These are phyloP conservation scores for Teinopalpus imperialis DNA, from an alignment of 2,888 invertebrate species.

Conservation along the genomic window DNA sequence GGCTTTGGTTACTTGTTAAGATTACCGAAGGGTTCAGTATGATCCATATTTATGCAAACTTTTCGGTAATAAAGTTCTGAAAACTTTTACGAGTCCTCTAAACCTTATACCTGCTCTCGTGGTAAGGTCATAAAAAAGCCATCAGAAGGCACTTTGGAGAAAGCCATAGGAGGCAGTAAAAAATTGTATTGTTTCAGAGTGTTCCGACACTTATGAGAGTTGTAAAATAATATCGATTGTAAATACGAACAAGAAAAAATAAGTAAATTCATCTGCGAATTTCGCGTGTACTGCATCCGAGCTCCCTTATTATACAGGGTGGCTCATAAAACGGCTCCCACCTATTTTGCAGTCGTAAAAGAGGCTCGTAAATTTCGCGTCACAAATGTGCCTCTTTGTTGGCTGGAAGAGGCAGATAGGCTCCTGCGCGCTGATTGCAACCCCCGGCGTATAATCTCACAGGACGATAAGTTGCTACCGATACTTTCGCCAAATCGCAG, in stretches of 20 bases:
- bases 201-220: slow-evolving; percentile 3
- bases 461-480: slow-evolving; percentile 49
- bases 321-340: slow-evolving; percentile 66
- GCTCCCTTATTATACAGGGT: slow-evolving; percentile 60
- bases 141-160: slow-evolving; percentile 2
- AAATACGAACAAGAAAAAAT: slow-evolving; percentile 8
- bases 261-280: slow-evolving; percentile 7
- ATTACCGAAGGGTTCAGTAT: too few relatives aligned
- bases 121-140: slow-evolving; percentile 16
- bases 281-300: not conserved
- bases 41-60: too few relatives aligned
- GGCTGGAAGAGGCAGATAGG: slow-evolving; percentile 49
- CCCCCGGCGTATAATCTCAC: slow-evolving; percentile 44
- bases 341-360: slow-evolving; percentile 78
- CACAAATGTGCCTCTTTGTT: slow-evolving; percentile 72
- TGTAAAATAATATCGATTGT: slow-evolving; percentile 21
- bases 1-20: too few relatives aligned
- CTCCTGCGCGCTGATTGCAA: slow-evolving; percentile 35
- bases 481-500: slow-evolving; percentile 34
- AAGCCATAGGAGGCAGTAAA: slow-evolving; percentile 9
- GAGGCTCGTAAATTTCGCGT: slow-evolving; percentile 71
- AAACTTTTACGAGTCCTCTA: slow-evolving; percentile 1
- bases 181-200: slow-evolving; percentile 17
- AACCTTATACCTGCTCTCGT: slow-evolving; percentile 8
- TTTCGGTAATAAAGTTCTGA: slow-evolving; percentile 1